phyloP scores from a whole-genome alignment of 2,888 invertebrate species.

The Phalera bucephala region DNA sequence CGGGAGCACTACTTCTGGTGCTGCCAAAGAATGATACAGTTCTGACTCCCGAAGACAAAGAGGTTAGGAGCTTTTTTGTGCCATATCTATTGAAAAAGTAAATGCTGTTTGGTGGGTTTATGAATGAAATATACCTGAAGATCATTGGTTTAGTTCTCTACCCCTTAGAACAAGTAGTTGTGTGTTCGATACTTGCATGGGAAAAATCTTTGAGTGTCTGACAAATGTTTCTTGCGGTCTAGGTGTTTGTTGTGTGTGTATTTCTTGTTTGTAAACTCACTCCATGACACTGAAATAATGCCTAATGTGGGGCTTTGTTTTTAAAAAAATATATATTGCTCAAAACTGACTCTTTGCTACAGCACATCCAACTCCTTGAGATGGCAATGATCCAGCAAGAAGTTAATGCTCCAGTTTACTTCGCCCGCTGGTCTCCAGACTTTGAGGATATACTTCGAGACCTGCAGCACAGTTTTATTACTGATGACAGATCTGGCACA shows the following conservation, averaged over 20 bases:
- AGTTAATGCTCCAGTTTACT: slow-evolving; percentile 93
- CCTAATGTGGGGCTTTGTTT: too few relatives aligned
- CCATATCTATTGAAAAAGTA: background rate
- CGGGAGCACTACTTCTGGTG: slow-evolving; percentile 93
- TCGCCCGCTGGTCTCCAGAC: slow-evolving; percentile 89
- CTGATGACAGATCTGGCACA: slow-evolving; percentile 87
- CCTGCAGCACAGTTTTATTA: slow-evolving; percentile 86
- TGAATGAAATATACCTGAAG: too few relatives aligned
- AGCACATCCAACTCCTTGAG: slow-evolving; percentile 91
- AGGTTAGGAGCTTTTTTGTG: slow-evolving; percentile 70
- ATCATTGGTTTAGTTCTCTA: too few relatives aligned
- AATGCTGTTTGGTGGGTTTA: too few relatives aligned
- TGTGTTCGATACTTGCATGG: too few relatives aligned
- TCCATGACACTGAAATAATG: too few relatives aligned
- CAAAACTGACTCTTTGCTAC: slow-evolving; percentile 13
- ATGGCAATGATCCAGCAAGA: slow-evolving; percentile 92
- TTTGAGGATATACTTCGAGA: slow-evolving; percentile 90
- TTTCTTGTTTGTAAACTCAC: too few relatives aligned
- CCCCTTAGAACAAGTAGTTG: too few relatives aligned
- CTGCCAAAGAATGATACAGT: slow-evolving; percentile 88
- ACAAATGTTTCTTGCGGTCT: too few relatives aligned
- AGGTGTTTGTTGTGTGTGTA: too few relatives aligned
- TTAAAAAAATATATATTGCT: too few relatives aligned
- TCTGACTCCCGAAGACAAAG: slow-evolving; percentile 86
- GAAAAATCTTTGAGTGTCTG: too few relatives aligned